Base-by-base conservation (phyloP, 2,888 invertebrate genomes). In the Idaea dimidiata region DNA sequence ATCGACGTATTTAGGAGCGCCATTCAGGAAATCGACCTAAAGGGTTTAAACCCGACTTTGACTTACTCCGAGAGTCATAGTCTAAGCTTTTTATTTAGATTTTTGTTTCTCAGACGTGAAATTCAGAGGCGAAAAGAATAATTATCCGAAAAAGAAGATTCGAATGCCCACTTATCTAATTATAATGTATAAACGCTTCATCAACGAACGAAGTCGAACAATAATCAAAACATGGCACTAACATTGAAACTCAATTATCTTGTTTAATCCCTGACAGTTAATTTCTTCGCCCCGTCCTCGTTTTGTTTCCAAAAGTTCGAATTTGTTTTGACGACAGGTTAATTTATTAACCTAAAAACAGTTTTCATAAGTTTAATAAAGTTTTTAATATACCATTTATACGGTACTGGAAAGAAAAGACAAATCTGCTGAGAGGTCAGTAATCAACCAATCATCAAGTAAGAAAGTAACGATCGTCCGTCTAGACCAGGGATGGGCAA, bases 191-290 rank as follows among this genome's bases (percentile, higher is more conserved):
- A 14, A 43, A 43, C 43, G 43, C 43, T 7, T 43, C 8, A 14
- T 43, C 43, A 43, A 8, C 7, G 43, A 10, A 43, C 43, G 0
- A 43, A 5, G 3, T 43, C 14, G 8, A 43, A 8, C 43, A 43
- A 43, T 43, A 43, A 43, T 18, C 18, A 14, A 56, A 18, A 56
- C 56, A 17, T 56, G 56, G 56, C 18, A 8, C 56, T 54, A 14
- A 56, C 56, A 56, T 10, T 17, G 2, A 56, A 88, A 88, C 82
- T 85, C 85, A 80, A 89, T 87, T 87, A 87, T 79, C 71, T 81
- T 79, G 80, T 83, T 86, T 80, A 71, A 70, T 76, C 75, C 75
- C 69, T 70, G 66, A 70, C 74, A 72, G 77, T 78, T 77, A 80
- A 83, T 80, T 84, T 81, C 77, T 79, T 78, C 77, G 79, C 69